Percentiles rank a stretch among this genome's conserved stretches.
phyloP scores from a whole-genome alignment of 1,140 invertebrate genomes.

The Phortica variegata region DNA sequence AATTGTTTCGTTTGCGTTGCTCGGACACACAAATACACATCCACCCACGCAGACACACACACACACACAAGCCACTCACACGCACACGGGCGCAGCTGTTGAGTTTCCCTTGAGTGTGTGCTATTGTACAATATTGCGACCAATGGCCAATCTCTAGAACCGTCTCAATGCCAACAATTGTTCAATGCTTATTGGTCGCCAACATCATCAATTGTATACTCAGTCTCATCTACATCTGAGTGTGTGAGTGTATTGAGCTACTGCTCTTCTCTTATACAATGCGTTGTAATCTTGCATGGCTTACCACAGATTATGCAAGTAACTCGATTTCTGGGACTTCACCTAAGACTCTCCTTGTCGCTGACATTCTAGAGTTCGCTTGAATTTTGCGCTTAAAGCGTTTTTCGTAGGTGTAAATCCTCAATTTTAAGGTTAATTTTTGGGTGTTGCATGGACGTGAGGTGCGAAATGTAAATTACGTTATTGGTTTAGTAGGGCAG shows the following conservation, averaged over 20 bases:
- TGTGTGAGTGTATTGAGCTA: too few relatives aligned
- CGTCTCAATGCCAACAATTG: too few relatives aligned
- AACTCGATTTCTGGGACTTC: conserved; percentile 17
- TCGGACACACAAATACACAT: conserved; percentile 13
- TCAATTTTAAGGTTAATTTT: conserved; percentile 35
- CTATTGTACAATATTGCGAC: conserved; percentile 19
- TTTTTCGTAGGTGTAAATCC: conserved; percentile 31
- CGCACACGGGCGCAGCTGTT: conserved; percentile 23
- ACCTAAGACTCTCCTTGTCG: conserved; percentile 5
- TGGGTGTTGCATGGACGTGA: conserved; percentile 1
- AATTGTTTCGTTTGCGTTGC: conserved; percentile 54
- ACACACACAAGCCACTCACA: conserved; percentile 23
- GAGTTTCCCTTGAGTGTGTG: conserved; percentile 28
- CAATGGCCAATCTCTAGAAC: conserved; percentile 11
- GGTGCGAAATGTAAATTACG: conserved; percentile 29
- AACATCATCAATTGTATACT: too few relatives aligned
- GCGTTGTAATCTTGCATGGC: conserved; percentile 28
- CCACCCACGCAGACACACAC: not conserved
- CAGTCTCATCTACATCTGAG: conserved; percentile 23
- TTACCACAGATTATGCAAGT: conserved; percentile 42
- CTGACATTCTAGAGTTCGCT: conserved; percentile 7
- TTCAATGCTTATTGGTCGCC: too few relatives aligned
- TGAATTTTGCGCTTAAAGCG: conserved; percentile 18
- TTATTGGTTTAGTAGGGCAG: conserved; percentile 42
- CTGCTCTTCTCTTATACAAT: conserved; percentile 23